Base-by-base conservation (phyloP, 2,888 invertebrate genomes). In the Taphrorychus bicolor region DNA sequence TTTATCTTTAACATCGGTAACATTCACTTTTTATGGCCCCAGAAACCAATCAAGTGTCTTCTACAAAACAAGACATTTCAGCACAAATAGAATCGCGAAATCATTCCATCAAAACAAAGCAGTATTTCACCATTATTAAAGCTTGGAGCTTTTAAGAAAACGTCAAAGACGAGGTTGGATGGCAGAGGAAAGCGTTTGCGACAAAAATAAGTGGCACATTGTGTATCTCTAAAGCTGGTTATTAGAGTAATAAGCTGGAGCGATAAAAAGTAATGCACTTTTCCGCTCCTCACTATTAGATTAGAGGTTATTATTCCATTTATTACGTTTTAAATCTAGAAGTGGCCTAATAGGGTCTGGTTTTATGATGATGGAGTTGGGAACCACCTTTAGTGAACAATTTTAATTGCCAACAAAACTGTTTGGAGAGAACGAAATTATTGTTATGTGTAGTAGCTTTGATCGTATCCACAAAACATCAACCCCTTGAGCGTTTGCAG, bases 221-320 rank as follows among this genome's bases (percentile, higher is more conserved):
- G 45, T 45, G 45, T 45, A 45, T 45, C 51, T 51, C 22, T 16
- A 59, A 59, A 59, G 49, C 49, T 59, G 24, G 32, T 59, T 59
- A 49, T 59, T 49, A 59, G 48, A n/a, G 48, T 32, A 59, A 59
- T 59, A 59, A 59, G 49, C 59, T 16, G 4, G 9, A 18, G 53
- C 42, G 60, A 60, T 60, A 60, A 60, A 60, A 60, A 60, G 22
- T 51, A 60, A 60, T 60, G 60, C 53, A 60, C 60, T 60, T 60
- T 52, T 60, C 60, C 60, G 52, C 60, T 60, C 40, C 52, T 60
- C 23, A 18, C 60, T 53, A 60, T 60, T 60, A 60, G 53, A 60
- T 60, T 60, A 60, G 51, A 52, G 60, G 52, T 52, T 60, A 60
- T 60, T 60, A 60, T 53, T 53, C 52, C 60, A 60, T 60, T 60